Percentiles rank a stretch among this genome's conserved stretches.
phyloP scores from a whole-genome alignment of 2,797 vertebrate genomes.

The Allochrocebus solatus region DNA sequence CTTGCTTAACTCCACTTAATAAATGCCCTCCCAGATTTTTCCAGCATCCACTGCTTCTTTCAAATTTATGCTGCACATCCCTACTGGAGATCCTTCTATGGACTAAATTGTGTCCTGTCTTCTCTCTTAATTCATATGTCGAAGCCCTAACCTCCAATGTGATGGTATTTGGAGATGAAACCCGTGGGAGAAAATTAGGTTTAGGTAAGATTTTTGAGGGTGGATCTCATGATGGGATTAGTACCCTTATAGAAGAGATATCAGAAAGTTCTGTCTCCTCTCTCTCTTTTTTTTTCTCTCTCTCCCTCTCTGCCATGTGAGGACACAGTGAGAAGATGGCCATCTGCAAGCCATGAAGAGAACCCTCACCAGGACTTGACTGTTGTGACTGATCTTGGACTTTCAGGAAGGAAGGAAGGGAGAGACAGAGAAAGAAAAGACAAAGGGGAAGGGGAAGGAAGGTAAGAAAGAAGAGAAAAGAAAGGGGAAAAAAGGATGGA shows the following conservation, averaged over 20 bases:
- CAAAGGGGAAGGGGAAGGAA: background rate
- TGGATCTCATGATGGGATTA: background rate
- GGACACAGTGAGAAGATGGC: background rate
- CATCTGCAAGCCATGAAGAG: background rate
- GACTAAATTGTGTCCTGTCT: background rate
- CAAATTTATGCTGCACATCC: background rate
- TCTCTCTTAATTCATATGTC: background rate
- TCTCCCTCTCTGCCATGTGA: background rate
- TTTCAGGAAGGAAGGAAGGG: background rate
- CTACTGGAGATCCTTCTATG: background rate
- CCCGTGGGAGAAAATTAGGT: background rate
- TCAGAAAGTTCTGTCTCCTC: background rate
- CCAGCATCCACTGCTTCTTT: background rate
- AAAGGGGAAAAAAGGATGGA: background rate
- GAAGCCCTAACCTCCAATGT: background rate
- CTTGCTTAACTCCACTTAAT: background rate
- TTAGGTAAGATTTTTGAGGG: background rate
- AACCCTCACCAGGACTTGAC: background rate
- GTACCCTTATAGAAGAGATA: background rate
- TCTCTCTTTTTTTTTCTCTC: background rate
- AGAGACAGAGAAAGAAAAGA: background rate
- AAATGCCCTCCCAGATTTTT: background rate
- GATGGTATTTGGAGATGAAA: background rate
- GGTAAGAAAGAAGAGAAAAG: too few species aligned
- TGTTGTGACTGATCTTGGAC: background rate